A percentile compares a stretch with the other conserved stretches of the same genome.
phyloP scores from a whole-genome alignment of 2,888 invertebrate species.

The Tenthredo notha region DNA sequence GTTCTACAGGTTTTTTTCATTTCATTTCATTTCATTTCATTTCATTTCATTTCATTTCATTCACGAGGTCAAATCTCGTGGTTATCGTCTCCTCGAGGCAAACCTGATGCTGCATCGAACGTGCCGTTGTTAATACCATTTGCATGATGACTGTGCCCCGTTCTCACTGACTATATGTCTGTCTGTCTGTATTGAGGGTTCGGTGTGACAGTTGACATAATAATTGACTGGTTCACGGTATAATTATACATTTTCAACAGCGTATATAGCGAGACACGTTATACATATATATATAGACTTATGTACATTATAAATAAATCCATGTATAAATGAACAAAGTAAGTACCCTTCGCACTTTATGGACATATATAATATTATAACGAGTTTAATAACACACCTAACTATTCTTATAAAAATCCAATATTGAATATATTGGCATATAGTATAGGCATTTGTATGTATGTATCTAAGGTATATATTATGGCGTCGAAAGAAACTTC shows the following conservation, averaged over 20 bases:
- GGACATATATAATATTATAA: background rate
- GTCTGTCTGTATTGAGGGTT: background rate
- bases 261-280: background rate
- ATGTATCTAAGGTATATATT: too few relatives aligned
- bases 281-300: background rate
- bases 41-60: background rate
- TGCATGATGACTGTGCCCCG: conserved; percentile 20
- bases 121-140: conserved; percentile 31
- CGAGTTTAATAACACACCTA: conserved; percentile 37
- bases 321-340: background rate
- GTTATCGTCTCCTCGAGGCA: conserved; percentile 5
- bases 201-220: conserved; percentile 34
- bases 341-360: background rate
- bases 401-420: background rate
- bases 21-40: too few relatives aligned
- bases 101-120: background rate
- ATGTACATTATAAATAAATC: too few relatives aligned
- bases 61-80: conserved; percentile 6
- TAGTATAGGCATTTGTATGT: background rate
- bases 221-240: conserved; percentile 41
- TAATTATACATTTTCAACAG: conserved; percentile 24
- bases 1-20: background rate
- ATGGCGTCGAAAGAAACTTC: conserved; percentile 26
- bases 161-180: background rate
- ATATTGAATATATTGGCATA: background rate